These are phyloP conservation scores for Drosophila sechellia DNA, from an alignment of 1,140 invertebrate genomes.

Conservation along the genomic window DNA sequence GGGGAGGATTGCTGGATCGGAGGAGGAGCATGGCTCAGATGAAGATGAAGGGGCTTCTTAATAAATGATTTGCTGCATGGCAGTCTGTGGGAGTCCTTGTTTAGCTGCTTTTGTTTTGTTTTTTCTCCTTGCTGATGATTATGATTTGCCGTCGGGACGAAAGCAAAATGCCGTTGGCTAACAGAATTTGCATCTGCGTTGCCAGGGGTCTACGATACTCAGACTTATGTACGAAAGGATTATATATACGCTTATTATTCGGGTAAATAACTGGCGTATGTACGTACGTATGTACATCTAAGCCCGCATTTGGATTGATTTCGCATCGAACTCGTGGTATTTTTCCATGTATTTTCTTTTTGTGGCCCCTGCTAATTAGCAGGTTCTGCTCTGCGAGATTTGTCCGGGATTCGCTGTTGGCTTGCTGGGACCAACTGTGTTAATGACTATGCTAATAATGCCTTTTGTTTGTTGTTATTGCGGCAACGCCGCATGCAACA, in stretches of 20 bases:
- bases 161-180: constrained; percentile 24
- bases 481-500: constrained; percentile 1
- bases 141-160: constrained; percentile 22
- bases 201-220: not conserved
- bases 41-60: constrained; percentile 27
- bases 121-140: not conserved
- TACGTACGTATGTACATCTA: constrained; percentile 3
- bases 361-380: constrained; percentile 57
- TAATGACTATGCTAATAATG: constrained; percentile 72
- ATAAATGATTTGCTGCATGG: constrained; percentile 41
- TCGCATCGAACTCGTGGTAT: constrained; percentile 16
- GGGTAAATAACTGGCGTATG: not conserved
- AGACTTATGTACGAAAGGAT: constrained; percentile 21
- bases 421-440: constrained; percentile 22
- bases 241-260: constrained; percentile 12
- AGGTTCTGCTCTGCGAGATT: constrained; percentile 28
- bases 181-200: constrained; percentile 33
- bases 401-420: constrained; percentile 17
- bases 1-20: not conserved
- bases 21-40: constrained; percentile 14
- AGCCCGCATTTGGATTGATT: constrained; percentile 49
- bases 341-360: not conserved
- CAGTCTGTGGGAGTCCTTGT: constrained; percentile 7
- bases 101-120: constrained; percentile 8
- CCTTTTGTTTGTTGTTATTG: constrained; percentile 52